phyloP scores from a whole-genome alignment of 1,140 invertebrate genomes.

The Apis dorsata region DNA sequence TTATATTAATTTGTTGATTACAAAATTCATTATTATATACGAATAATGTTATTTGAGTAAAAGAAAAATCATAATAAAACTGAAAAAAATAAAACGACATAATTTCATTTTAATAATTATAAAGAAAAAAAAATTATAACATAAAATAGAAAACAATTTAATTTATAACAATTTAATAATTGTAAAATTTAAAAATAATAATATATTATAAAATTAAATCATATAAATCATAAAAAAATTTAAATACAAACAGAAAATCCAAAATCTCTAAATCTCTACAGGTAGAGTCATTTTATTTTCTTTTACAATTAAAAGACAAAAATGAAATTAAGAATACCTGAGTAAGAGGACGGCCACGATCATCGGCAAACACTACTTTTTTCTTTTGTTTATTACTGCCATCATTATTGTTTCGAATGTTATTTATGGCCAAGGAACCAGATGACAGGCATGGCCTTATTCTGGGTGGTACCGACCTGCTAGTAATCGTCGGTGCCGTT shows the following conservation, averaged over 20 bases:
- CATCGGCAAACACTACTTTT: slow-evolving; percentile 96
- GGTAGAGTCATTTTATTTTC: background rate
- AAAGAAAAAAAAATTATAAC: background rate
- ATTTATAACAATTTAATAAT: too few species aligned
- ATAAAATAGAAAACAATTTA: too few species aligned
- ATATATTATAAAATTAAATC: background rate
- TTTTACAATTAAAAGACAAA: background rate
- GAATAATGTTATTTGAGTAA: too few species aligned
- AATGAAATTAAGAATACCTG: slow-evolving; percentile 80
- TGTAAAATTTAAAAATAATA: background rate
- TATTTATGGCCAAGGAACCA: slow-evolving; percentile 68
- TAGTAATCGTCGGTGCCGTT: slow-evolving; percentile 71
- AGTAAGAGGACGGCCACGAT: slow-evolving; percentile 91
- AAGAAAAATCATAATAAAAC: background rate
- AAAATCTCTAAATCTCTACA: background rate
- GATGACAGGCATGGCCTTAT: slow-evolving; percentile 74
- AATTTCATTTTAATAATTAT: too few species aligned
- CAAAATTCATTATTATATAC: too few species aligned
- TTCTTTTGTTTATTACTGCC: slow-evolving; percentile 84
- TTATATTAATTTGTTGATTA: background rate
- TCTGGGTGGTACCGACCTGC: slow-evolving; percentile 72
- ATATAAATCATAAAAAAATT: background rate
- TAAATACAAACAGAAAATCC: background rate
- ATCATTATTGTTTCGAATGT: slow-evolving; percentile 65
- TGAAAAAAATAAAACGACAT: background rate